Conservation (phyloP, 1,140 invertebrate genomes). For the Drosophila quadrilineata region DNA sequence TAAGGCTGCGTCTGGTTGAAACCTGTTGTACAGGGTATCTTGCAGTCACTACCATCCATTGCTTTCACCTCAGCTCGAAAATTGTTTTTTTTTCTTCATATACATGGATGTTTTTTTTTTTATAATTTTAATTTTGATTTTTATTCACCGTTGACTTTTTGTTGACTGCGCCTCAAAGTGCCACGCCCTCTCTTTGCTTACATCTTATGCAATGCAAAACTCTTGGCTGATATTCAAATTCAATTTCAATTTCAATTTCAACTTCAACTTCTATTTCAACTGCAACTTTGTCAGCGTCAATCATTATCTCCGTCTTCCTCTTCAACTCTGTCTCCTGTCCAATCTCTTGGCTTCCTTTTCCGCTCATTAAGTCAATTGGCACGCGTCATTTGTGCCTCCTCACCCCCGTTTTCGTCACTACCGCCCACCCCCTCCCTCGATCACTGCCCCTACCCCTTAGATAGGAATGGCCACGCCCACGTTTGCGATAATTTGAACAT, state of each 20-base stretch:
- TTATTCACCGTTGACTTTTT: constrained; percentile 15
- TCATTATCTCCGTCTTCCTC: background rate
- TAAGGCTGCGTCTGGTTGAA: background rate
- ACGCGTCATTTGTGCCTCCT: constrained; percentile 6
- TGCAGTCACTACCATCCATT: background rate
- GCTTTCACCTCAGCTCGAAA: constrained; percentile 10
- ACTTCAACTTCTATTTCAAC: background rate
- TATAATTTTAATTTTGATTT: no score
- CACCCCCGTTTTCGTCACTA: background rate
- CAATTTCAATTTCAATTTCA: background rate
- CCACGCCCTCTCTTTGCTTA: no score
- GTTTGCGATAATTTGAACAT: constrained; percentile 51
- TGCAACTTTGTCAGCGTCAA: background rate
- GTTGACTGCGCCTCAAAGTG: no score
- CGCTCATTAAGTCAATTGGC: constrained; percentile 26
- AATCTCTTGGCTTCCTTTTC: constrained; percentile 24
- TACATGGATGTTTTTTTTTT: no score
- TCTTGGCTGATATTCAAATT: background rate
- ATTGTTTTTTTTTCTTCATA: constrained; percentile 18
- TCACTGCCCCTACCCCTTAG: background rate
- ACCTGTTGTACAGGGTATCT: constrained; percentile 3
- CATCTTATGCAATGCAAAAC: background rate
- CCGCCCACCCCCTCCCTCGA: background rate
- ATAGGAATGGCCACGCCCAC: constrained; percentile 25
- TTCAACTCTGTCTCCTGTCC: background rate